These are phyloP conservation scores for Anodontia alba DNA, from an alignment of 2,888 invertebrate species.

Conservation along the genomic window DNA sequence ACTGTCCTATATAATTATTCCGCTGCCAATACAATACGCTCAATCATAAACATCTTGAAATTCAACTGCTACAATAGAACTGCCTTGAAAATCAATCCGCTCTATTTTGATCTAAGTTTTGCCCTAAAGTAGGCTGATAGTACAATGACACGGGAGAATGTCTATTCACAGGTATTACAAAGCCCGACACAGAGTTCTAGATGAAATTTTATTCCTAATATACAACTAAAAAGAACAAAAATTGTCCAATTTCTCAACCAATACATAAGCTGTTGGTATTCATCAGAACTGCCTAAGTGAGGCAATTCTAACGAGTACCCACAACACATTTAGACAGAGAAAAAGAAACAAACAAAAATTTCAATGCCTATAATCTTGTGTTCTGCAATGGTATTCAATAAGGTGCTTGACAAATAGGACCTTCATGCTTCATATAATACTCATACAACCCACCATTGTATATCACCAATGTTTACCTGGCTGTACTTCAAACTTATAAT, in stretches of 20 bases:
- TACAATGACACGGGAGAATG: conserved; percentile 3
- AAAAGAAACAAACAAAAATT: too few relatives aligned
- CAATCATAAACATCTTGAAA: conserved; percentile 12
- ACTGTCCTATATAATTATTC: conserved; percentile 5
- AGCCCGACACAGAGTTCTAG: background rate
- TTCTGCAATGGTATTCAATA: conserved; percentile 5
- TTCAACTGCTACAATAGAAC: background rate
- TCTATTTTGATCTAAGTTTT: conserved; percentile 9
- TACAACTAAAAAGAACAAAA: background rate
- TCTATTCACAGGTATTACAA: conserved; percentile 15
- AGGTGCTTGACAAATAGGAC: background rate
- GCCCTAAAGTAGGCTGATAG: conserved; percentile 5
- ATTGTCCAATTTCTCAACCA: too few relatives aligned
- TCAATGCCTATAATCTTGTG: too few relatives aligned
- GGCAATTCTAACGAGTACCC: too few relatives aligned
- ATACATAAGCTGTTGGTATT: too few relatives aligned
- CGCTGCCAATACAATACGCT: background rate
- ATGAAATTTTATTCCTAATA: too few relatives aligned
- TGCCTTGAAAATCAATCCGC: conserved; percentile 2
- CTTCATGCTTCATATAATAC: conserved; percentile 8
- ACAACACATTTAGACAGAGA: too few relatives aligned
- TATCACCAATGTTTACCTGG: background rate
- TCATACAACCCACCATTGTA: background rate
- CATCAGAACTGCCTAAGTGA: too few relatives aligned
- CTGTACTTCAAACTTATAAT: background rate